These are phyloP conservation scores for Polypterus bichir DNA, from an alignment of 2,113 vertebrate species.

Conservation along the genomic window DNA sequence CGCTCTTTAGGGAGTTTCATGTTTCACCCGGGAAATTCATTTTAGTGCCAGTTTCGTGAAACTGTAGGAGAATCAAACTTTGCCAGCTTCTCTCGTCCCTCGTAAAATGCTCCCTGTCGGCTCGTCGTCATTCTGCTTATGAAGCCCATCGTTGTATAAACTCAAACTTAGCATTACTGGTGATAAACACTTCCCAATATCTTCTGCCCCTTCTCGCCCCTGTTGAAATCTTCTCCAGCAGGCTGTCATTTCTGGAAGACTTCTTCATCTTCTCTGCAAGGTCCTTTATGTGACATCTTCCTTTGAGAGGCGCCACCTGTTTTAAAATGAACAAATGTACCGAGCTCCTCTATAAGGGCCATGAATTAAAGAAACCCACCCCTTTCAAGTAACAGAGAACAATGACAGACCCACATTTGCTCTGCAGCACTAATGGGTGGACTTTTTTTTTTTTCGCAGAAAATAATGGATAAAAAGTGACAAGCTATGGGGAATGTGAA, in stretches of 20 bases:
- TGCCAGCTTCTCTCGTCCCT: too few species aligned
- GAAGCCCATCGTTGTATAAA: too few species aligned
- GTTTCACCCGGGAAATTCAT: too few species aligned
- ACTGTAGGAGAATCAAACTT: too few species aligned
- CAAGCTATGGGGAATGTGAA: constrained; percentile 77
- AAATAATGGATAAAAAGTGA: constrained; percentile 82
- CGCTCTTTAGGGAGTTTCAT: too few species aligned
- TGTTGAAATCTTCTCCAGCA: too few species aligned
- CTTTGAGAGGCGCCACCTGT: constrained; percentile 37
- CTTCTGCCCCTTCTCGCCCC: too few species aligned
- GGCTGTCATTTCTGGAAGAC: constrained; percentile 21
- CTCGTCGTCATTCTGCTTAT: too few species aligned
- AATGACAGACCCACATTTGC: constrained; percentile 61
- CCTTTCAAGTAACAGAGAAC: constrained; percentile 61
- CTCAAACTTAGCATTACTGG: too few species aligned
- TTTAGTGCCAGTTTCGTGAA: too few species aligned
- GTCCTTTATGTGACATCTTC: constrained; percentile 54
- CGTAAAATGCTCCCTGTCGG: too few species aligned
- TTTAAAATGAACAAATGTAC: constrained; percentile 51
- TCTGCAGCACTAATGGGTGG: constrained; percentile 59
- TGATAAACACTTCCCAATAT: too few species aligned
- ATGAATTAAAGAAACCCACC: constrained; percentile 61
- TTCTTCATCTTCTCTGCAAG: constrained; percentile 36
- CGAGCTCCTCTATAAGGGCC: constrained; percentile 56
- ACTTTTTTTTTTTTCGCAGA: constrained; percentile 42